These are phyloP conservation scores for Scrobipalpa costella DNA, from an alignment of 2,888 invertebrate species.

Conservation along the genomic window DNA sequence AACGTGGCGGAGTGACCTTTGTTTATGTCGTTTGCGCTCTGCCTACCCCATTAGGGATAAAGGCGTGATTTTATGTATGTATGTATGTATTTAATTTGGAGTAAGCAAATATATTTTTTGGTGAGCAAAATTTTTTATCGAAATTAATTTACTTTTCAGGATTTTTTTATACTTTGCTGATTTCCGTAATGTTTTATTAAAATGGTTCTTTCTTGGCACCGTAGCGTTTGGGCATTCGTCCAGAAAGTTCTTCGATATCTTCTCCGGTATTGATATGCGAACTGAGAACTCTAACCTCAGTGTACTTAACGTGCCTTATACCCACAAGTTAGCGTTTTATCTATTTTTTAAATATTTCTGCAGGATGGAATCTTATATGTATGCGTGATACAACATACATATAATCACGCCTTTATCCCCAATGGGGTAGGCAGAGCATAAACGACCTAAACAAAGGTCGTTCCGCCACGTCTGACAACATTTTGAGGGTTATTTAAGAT, in stretches of 20 bases:
- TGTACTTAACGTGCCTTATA: conserved; percentile 22
- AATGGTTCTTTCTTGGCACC: conserved; percentile 36
- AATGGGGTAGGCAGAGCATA: too few relatives aligned
- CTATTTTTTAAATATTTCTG: neutral
- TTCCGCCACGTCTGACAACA: too few relatives aligned
- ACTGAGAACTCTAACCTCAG: conserved; percentile 26
- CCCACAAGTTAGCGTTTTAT: conserved; percentile 16
- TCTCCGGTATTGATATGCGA: conserved; percentile 34
- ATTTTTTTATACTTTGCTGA: neutral
- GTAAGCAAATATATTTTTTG: too few relatives aligned
- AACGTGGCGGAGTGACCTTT: too few relatives aligned
- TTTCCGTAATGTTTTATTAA: conserved; percentile 17
- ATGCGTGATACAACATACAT: too few relatives aligned
- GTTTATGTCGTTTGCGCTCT: too few relatives aligned
- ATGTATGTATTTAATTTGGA: too few relatives aligned
- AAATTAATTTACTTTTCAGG: neutral
- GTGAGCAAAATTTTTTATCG: neutral
- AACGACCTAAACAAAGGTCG: too few relatives aligned
- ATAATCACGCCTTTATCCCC: too few relatives aligned
- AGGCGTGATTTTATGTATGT: too few relatives aligned
- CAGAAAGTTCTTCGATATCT: conserved; percentile 39
- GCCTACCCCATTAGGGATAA: too few relatives aligned
- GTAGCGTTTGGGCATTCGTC: conserved; percentile 32
- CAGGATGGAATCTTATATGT: neutral
- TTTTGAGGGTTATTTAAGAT: too few relatives aligned